Base-by-base conservation (phyloP, 37 sponge, comb jelly and placozoan genomes). In the Hormiphora californensis region DNA sequence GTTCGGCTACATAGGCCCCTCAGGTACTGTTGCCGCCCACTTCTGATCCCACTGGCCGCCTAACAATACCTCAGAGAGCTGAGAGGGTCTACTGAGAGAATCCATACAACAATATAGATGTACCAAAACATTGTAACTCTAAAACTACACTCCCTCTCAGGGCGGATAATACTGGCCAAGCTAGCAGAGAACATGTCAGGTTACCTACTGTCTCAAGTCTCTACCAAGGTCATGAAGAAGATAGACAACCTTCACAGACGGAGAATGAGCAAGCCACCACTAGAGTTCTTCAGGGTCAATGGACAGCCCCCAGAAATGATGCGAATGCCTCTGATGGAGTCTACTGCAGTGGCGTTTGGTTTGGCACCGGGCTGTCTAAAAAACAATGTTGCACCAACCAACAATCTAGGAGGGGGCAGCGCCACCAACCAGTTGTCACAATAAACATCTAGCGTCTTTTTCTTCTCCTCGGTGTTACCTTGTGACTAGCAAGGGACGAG, bases 1-100 rank as follows among this genome's bases (percentile, higher is more conserved):
- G 81, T 73, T 73, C 23, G 81, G 81, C 27, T 73, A 73, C 44
- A 73, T 73, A 43, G 81, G 81, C 9, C 81, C 81, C 9, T 73
- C 81, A 73, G 81, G 81, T 73, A n/a, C n/a, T n/a, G n/a, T n/a
- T n/a, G n/a, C n/a, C n/a, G n/a, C n/a, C n/a, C n/a, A n/a, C n/a
- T n/a, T n/a, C n/a, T n/a, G n/a, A n/a, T n/a, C n/a, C n/a, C n/a
- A n/a, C n/a, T n/a, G n/a, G n/a, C n/a, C n/a, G n/a, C n/a, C n/a
- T n/a, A n/a, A n/a, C n/a, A n/a, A n/a, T n/a, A n/a, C n/a, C n/a
- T n/a, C n/a, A n/a, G n/a, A n/a, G n/a, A n/a, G n/a, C n/a, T n/a
- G n/a, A n/a, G n/a, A n/a, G n/a, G n/a, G n/a, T n/a, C n/a, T n/a
- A n/a, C n/a, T n/a, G n/a, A n/a, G n/a, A n/a, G n/a, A n/a, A n/a